These are phyloP conservation scores for Brevimyrus niger DNA, from an alignment of 2,113 vertebrate genomes.

Conservation along the genomic window DNA sequence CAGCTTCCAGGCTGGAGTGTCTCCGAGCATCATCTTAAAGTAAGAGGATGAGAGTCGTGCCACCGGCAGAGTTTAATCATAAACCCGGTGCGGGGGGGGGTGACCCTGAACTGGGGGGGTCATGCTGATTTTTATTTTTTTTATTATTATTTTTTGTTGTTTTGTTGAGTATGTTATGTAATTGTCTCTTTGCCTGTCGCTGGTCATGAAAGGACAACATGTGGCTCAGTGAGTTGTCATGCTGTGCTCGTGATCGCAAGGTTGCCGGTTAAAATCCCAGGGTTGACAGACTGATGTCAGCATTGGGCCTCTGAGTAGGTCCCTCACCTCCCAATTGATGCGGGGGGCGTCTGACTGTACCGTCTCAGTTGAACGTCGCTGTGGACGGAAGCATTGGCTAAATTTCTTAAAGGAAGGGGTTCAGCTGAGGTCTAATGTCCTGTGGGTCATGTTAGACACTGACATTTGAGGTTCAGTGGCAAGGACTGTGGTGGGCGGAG, in stretches of 20 bases:
- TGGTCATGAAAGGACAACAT: background rate
- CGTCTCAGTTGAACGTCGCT: background rate
- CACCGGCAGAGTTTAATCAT: conserved; percentile 16
- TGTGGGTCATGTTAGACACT: background rate
- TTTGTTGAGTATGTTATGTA: background rate
- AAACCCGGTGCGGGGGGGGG: background rate
- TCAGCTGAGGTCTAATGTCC: background rate
- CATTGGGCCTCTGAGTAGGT: background rate
- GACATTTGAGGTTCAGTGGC: background rate
- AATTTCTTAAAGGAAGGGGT: background rate
- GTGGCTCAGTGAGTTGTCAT: background rate
- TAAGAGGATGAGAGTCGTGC: conserved; percentile 1
- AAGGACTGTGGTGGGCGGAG: background rate
- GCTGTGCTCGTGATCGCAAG: background rate
- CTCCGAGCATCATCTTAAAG: background rate
- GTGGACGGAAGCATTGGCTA: background rate
- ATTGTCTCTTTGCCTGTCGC: background rate
- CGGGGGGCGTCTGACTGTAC: background rate
- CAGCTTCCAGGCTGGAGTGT: background rate
- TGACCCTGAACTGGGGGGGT: background rate
- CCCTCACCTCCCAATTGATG: background rate
- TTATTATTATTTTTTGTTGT: background rate
- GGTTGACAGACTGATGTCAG: background rate
- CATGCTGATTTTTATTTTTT: background rate
- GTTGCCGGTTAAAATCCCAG: background rate